Evolutionary conservation across 2,888 invertebrate genomes (phyloP), one percentile per base, ranked within the genome.

Genomic region (Morpho deidamia): DNA sequence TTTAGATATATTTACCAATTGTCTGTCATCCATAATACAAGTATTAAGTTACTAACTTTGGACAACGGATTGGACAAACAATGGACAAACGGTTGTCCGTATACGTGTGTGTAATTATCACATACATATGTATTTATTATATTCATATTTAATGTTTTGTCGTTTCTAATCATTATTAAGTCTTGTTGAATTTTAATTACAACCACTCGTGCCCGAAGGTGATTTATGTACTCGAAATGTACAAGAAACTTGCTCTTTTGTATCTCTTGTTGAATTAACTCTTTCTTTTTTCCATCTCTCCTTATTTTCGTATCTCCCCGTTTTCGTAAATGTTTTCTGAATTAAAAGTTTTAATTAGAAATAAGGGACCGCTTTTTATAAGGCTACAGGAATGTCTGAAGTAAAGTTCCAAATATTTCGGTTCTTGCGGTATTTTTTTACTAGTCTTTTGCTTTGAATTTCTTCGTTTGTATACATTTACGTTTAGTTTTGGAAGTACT

Each of bases 141-240:
- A 23, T 23, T 23, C 23, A 23, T 5, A 0, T 23, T 23, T 23
- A 23, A 23, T 23, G 32, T 32, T n/a, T 11, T 39, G 58, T 12
- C 52, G 41, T 39, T 12, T 63, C 58, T 60, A 12, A 41, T 14
- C 40, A 14, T 58, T 58, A 8, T 8, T 56, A 62, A 33, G 44
- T 62, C 60, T 65, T 48, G 33, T 44, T 62, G 58, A 63, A 70
- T 68, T 71, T 73, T 73, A 74, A 74, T 74, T 74, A 72, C 70
- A 64, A 65, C 62, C 66, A 67, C 64, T 64, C 64, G 64, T 63
- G 65, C 66, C 67, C 66, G 61, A 62, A 64, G 66, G 66, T 72
- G 71, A 74, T 74, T 74, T 74, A 74, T 74, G 65, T 67, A 67
- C 68, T 70, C 67, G 58, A 61, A 67, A 65, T 62, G 59, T 52